Percentiles rank a stretch among this genome's conserved stretches.
Conservation (phyloP, 2,888 invertebrate genomes). For the Eristalis tenax region DNA sequence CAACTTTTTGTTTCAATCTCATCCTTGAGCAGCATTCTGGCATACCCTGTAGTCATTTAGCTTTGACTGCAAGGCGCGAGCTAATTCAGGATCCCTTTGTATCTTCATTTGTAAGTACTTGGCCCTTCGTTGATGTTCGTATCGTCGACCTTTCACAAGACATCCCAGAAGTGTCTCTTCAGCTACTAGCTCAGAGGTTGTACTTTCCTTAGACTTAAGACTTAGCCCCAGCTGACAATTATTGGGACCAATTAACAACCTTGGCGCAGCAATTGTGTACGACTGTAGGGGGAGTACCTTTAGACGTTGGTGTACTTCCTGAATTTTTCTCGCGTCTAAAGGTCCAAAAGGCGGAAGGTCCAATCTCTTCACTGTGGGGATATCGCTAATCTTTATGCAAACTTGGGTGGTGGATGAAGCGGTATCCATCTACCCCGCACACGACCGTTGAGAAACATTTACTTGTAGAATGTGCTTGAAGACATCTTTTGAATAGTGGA, state of each 20-base stretch:
- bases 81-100: neutral
- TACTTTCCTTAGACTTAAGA: conserved; percentile 13
- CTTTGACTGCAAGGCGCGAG: conserved; percentile 24
- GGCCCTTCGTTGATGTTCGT: neutral
- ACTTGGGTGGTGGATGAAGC: no score
- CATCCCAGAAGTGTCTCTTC: neutral
- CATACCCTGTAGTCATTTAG: conserved; percentile 68
- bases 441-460: no score
- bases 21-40: neutral
- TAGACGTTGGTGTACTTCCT: conserved; percentile 14
- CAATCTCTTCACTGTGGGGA: neutral
- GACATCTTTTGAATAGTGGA: no score
- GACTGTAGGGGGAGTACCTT: conserved; percentile 30
- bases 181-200: conserved; percentile 25
- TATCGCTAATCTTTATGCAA: no score
- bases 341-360: neutral
- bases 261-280: conserved; percentile 42
- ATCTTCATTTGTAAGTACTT: neutral
- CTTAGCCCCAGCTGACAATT: conserved; percentile 41
- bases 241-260: conserved; percentile 57
- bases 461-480: no score
- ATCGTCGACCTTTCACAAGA: no score
- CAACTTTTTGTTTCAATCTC: neutral
- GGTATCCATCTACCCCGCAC: no score
- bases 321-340: neutral